Evolutionary conservation across 2,113 vertebrate genomes (phyloP).

Genomic region (Vidua chalybeata): DNA sequence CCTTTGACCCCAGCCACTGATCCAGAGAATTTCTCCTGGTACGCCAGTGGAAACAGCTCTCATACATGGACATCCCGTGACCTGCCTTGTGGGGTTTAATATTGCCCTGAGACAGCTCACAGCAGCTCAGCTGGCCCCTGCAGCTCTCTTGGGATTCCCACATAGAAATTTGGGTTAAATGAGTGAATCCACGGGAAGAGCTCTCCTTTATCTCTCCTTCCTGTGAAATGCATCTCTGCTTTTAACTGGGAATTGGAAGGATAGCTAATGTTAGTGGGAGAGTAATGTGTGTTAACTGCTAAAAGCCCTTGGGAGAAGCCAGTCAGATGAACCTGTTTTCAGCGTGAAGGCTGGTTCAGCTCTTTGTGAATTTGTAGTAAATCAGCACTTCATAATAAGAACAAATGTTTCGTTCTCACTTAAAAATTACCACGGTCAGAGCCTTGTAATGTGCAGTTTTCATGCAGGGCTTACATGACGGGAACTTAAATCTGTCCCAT

Average conservation of each 20-base stretch:
- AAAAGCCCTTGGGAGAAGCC: background rate
- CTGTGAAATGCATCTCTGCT: background rate
- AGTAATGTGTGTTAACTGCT: background rate
- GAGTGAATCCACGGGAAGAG: background rate
- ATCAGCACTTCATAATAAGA: constrained; percentile 52
- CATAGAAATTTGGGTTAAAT: background rate
- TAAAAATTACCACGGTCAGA: constrained; percentile 22
- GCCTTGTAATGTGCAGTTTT: constrained; percentile 43
- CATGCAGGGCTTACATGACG: constrained; percentile 11
- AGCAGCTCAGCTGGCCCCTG: background rate
- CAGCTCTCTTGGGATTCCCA: background rate
- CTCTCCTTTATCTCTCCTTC: background rate
- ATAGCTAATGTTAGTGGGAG: background rate
- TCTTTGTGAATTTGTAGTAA: constrained; percentile 55
- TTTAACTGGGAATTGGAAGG: background rate
- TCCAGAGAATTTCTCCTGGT: background rate
- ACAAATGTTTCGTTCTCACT: constrained; percentile 60
- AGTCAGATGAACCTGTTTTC: background rate
- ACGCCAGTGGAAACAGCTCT: background rate
- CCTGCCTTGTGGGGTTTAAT: background rate
- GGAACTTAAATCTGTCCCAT: constrained; percentile 39
- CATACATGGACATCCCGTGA: accelerated
- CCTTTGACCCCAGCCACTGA: background rate
- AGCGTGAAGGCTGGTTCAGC: background rate
- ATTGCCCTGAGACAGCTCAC: background rate